Evolutionary conservation across 2,888 invertebrate genomes (phyloP).

Genomic region (Acronicta aceris): DNA sequence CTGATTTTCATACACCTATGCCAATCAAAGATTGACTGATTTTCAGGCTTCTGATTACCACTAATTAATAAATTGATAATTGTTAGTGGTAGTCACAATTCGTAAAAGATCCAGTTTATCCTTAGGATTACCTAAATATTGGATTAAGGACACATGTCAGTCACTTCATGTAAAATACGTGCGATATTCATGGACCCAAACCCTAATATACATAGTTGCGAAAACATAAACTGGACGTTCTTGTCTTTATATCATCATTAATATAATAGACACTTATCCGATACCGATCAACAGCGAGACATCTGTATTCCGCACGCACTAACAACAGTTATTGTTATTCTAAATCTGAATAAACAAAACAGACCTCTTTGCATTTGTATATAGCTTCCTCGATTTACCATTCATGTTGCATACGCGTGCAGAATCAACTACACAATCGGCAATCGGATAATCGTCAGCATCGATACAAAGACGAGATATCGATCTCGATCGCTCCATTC

Average conservation of each 20-base stretch:
- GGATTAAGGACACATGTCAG: too few relatives aligned
- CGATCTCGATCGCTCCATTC: conserved; percentile 80
- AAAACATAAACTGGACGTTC: neutral
- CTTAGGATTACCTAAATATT: too few relatives aligned
- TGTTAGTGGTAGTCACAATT: too few relatives aligned
- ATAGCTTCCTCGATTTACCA: conserved; percentile 70
- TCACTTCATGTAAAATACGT: too few relatives aligned
- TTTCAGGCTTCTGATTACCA: too few relatives aligned
- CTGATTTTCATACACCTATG: too few relatives aligned
- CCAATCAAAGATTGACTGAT: too few relatives aligned
- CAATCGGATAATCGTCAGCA: conserved; percentile 78
- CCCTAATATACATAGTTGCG: neutral
- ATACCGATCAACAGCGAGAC: conserved; percentile 36
- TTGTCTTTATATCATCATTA: conserved; percentile 17
- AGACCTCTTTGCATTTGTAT: conserved; percentile 74
- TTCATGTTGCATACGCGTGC: conserved; percentile 70
- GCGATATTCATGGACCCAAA: too few relatives aligned
- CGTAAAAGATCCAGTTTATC: too few relatives aligned
- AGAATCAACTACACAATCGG: conserved; percentile 64
- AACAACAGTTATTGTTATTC: conserved; percentile 68
- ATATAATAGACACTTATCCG: conserved; percentile 21
- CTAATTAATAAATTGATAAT: too few relatives aligned
- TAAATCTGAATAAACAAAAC: conserved; percentile 73
- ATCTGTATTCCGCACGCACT: conserved; percentile 69
- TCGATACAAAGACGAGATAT: conserved; percentile 81